Conservation (phyloP, 2,113 vertebrate species). For the Ctenodactylus gundi region DNA sequence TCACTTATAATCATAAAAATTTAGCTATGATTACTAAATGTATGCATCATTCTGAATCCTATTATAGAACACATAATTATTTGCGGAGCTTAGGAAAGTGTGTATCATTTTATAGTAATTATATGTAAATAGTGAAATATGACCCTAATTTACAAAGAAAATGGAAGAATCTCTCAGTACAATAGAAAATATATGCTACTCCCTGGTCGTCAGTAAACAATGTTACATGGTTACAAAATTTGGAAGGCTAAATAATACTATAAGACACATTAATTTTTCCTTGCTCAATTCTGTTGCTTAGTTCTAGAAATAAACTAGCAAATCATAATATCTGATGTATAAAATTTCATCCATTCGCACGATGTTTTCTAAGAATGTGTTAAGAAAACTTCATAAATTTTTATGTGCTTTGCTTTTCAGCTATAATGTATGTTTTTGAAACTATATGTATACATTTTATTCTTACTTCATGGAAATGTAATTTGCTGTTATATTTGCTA, state of each 20-base stretch:
- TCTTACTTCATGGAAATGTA: background rate
- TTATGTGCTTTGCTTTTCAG: background rate
- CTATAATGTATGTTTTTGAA: background rate
- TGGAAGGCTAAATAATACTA: background rate
- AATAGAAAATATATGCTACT: background rate
- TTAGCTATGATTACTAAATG: constrained; percentile 67
- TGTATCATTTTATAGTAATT: constrained; percentile 48
- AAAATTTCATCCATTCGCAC: background rate
- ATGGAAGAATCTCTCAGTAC: background rate
- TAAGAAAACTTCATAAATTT: background rate
- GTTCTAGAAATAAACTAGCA: background rate
- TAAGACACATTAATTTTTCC: too few relatives aligned
- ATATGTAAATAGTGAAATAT: constrained; percentile 57
- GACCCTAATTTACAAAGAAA: constrained; percentile 31
- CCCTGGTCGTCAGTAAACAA: background rate
- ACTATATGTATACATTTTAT: background rate
- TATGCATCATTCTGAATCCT: constrained; percentile 53
- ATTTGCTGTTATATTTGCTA: background rate
- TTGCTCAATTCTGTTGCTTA: background rate
- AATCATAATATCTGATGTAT: background rate
- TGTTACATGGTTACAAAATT: background rate
- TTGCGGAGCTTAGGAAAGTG: constrained; percentile 36
- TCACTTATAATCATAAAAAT: constrained; percentile 80
- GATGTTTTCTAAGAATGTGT: background rate
- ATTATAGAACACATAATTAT: constrained; percentile 69